Percentiles rank a stretch among this genome's conserved stretches.
Evolutionary conservation across 2,113 vertebrate genomes (phyloP).

Genomic region (Leptobrachium leishanense): DNA sequence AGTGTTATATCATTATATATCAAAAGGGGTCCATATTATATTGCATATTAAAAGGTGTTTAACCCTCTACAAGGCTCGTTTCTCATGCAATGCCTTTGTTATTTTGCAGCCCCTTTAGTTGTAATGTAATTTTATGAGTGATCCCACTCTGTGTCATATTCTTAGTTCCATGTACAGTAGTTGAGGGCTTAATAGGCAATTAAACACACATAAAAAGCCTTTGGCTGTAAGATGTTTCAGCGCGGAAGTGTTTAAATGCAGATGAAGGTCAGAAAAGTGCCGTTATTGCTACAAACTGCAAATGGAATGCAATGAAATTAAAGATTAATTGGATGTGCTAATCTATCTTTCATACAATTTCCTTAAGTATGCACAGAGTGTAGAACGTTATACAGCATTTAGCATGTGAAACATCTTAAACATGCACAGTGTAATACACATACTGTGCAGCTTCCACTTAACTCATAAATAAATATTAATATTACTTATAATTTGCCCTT

Average conservation of each 20-base stretch:
- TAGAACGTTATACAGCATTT: slow-evolving; percentile 25
- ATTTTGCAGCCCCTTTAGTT: too few relatives aligned
- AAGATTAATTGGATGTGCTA: slow-evolving; percentile 37
- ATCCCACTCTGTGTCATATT: background rate
- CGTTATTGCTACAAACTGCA: slow-evolving; percentile 15
- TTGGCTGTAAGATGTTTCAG: slow-evolving; percentile 12
- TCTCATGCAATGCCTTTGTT: too few relatives aligned
- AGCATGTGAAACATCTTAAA: slow-evolving; percentile 17
- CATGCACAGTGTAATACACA: background rate
- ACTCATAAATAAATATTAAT: slow-evolving; percentile 12
- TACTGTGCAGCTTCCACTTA: background rate
- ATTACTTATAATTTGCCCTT: background rate
- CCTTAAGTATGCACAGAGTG: slow-evolving; percentile 7
- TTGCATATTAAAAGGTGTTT: too few relatives aligned
- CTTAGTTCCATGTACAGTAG: background rate
- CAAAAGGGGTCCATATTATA: too few relatives aligned
- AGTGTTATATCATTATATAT: too few relatives aligned
- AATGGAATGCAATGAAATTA: slow-evolving; percentile 36
- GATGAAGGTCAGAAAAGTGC: slow-evolving; percentile 33
- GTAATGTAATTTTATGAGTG: too few relatives aligned
- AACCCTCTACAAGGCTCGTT: too few relatives aligned
- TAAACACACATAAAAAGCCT: slow-evolving; percentile 18
- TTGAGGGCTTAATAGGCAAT: background rate
- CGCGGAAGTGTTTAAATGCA: slow-evolving; percentile 3
- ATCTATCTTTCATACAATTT: slow-evolving; percentile 40